These are phyloP conservation scores for Rhinoptilus africanus DNA, from an alignment of 2,113 vertebrate genomes.

Conservation along the genomic window DNA sequence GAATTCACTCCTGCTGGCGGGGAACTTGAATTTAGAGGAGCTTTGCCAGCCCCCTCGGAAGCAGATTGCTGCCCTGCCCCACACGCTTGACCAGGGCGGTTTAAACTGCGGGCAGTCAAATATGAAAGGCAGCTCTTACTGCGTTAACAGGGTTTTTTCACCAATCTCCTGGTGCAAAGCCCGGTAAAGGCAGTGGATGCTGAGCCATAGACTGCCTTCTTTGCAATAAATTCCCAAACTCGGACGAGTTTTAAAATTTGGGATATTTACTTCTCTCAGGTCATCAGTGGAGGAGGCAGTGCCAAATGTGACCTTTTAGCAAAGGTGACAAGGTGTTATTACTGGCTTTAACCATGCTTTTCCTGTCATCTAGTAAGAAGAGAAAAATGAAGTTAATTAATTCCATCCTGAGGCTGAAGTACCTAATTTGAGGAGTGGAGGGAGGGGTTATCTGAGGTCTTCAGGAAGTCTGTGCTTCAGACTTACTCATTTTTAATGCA, in stretches of 20 bases:
- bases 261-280: background rate
- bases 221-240: background rate
- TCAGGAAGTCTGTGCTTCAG: background rate
- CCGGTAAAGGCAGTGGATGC: background rate
- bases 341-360: background rate
- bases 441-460: background rate
- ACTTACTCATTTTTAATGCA: background rate
- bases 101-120: rapidly evolving
- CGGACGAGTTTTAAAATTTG: background rate
- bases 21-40: background rate
- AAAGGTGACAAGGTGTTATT: background rate
- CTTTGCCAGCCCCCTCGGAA: background rate
- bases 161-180: background rate
- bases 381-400: background rate
- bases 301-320: background rate
- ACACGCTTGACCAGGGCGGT: background rate
- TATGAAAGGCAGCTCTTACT: background rate
- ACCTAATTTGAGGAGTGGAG: background rate
- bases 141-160: background rate
- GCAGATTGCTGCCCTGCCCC: background rate
- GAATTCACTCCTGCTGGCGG: background rate
- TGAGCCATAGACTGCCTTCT: background rate
- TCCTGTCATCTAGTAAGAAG: background rate
- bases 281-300: background rate
- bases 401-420: background rate